Conservation (phyloP, 2,113 vertebrate genomes). For the Forbesichthys agassizii region DNA sequence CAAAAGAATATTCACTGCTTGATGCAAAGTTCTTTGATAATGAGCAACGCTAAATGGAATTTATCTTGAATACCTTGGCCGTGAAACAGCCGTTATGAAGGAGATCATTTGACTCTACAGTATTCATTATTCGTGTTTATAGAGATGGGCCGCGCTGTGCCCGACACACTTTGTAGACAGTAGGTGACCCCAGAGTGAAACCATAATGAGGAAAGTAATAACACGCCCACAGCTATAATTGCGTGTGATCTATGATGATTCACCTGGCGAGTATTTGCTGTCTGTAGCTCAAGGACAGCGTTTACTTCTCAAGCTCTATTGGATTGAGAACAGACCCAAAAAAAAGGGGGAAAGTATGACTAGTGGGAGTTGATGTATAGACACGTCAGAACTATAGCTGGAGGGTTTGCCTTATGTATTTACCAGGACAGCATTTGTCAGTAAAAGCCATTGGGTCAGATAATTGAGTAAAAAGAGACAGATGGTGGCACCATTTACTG, state of each 20-base stretch:
- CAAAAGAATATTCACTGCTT: conserved; percentile 36
- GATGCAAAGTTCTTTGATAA: conserved; percentile 20
- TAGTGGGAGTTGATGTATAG: conserved; percentile 38
- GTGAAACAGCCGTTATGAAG: conserved; percentile 31
- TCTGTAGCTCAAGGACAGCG: conserved; percentile 10
- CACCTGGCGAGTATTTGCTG: background rate
- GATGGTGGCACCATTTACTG: conserved; percentile 78
- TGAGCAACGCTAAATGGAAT: conserved; percentile 33
- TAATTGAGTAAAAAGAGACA: conserved; percentile 79
- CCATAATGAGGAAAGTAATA: background rate
- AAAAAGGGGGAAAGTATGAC: conserved; percentile 16
- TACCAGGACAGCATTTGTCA: conserved; percentile 69
- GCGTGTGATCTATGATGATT: conserved; percentile 11
- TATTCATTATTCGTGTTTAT: conserved; percentile 23
- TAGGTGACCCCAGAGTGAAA: conserved; percentile 15
- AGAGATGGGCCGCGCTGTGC: conserved; percentile 4
- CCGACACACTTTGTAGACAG: conserved; percentile 9
- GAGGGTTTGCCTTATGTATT: conserved; percentile 55
- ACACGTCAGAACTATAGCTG: conserved; percentile 35
- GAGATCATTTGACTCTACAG: conserved; percentile 15
- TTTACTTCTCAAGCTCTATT: conserved; percentile 2
- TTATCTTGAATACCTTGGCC: conserved; percentile 28
- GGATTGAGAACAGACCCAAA: conserved; percentile 22
- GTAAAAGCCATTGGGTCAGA: conserved; percentile 77
- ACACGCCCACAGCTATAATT: conserved; percentile 10